Conservation (phyloP, 2,797 vertebrate species). For the Syncerus caffer region DNA sequence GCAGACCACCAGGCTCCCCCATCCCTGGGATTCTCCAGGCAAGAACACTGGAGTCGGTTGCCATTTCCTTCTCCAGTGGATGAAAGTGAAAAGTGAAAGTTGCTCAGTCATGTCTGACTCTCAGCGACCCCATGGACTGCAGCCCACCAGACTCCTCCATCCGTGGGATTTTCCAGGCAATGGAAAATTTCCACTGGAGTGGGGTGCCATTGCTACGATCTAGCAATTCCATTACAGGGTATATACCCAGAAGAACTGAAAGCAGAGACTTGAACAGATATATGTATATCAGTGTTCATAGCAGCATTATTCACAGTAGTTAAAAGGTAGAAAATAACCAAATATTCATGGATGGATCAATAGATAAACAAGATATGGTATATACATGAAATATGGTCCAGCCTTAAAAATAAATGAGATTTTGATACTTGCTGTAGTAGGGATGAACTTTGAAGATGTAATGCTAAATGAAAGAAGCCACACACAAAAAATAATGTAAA, state of each 20-base stretch:
- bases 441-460: neutral
- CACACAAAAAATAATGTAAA: neutral
- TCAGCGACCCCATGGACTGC: no score
- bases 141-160: no score
- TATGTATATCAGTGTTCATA: neutral
- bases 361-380: neutral
- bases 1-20: no score
- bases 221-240: neutral
- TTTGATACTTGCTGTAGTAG: neutral
- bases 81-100: no score
- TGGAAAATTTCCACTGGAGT: no score
- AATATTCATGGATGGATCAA: neutral
- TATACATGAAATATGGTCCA: neutral
- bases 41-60: no score
- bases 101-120: fast-evolving
- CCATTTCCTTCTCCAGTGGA: no score
- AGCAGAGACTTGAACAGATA: neutral
- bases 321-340: neutral
- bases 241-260: neutral
- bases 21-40: no score
- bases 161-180: no score
- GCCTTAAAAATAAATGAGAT: neutral
- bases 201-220: neutral
- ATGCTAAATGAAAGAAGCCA: neutral
- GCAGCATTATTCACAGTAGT: neutral